Percentiles rank a stretch among this genome's conserved stretches.
Evolutionary conservation across 1,140 invertebrate species (phyloP).

Genomic region (Caenorhabditis tropicalis): DNA sequence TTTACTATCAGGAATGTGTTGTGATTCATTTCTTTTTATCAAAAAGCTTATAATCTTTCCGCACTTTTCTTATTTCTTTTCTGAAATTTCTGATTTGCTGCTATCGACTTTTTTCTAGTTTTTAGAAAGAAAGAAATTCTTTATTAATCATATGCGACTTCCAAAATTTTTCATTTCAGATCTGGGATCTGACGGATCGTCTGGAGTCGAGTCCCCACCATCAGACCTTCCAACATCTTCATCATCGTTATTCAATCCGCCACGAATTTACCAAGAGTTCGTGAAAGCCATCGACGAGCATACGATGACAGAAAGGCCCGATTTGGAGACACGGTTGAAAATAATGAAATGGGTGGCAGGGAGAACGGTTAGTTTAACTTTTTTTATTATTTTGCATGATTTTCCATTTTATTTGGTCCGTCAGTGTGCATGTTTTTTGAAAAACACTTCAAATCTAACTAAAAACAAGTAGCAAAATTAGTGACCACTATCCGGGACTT

Average conservation of each 20-base stretch:
- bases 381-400: not conserved
- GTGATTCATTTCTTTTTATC: not conserved
- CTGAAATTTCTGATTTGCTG: too few species aligned
- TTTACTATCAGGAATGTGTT: not conserved
- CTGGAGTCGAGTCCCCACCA: slow-evolving; percentile 52
- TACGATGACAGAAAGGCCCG: slow-evolving; percentile 51
- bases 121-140: too few species aligned
- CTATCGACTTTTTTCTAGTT: too few species aligned
- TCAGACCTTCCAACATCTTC: slow-evolving; percentile 55
- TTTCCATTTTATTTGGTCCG: not conserved
- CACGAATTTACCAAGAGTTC: slow-evolving; percentile 51
- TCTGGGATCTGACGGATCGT: slow-evolving; percentile 43
- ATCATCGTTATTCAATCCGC: slow-evolving; percentile 51
- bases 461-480: too few species aligned
- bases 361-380: slow-evolving; percentile 38
- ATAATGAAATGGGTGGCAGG: slow-evolving; percentile 58
- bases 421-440: not conserved
- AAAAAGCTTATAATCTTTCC: too few species aligned
- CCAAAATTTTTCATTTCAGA: not conserved
- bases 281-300: slow-evolving; percentile 59
- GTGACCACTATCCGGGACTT: slow-evolving; percentile 2
- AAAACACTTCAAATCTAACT: too few species aligned
- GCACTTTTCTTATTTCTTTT: too few species aligned
- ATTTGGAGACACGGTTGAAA: slow-evolving; percentile 57
- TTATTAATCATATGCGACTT: too few species aligned